Conservation (phyloP, 2,888 invertebrate genomes). For the Gastracanthus pulcherrimus region DNA sequence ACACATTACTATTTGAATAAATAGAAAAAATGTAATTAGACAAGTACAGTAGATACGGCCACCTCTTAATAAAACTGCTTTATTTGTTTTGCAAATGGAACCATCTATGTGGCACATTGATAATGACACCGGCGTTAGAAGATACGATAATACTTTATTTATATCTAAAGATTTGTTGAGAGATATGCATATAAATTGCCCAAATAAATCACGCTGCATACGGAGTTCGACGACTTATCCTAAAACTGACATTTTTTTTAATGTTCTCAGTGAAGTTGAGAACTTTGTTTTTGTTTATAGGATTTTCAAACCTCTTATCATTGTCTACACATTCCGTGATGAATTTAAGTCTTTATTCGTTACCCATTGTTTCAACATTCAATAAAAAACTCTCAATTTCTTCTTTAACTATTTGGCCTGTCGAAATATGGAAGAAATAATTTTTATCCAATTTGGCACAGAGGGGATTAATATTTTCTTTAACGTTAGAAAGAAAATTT, state of each 20-base stretch:
- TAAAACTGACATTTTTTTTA: conserved; percentile 39
- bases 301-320: conserved; percentile 31
- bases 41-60: too few species aligned
- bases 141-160: conserved; percentile 61
- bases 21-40: too few species aligned
- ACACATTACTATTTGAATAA: too few species aligned
- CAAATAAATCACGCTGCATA: conserved; percentile 57
- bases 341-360: not conserved
- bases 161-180: conserved; percentile 58
- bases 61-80: too few species aligned
- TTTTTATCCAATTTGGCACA: not conserved
- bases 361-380: not conserved
- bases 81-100: too few species aligned
- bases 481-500: not conserved
- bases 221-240: conserved; percentile 47
- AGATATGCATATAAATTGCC: conserved; percentile 52
- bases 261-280: conserved; percentile 54
- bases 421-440: conserved; percentile 42
- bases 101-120: conserved; percentile 62
- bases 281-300: conserved; percentile 55
- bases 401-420: conserved; percentile 1
- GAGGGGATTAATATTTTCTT: conserved; percentile 26
- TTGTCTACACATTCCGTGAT: not conserved
- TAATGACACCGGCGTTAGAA: conserved; percentile 53
- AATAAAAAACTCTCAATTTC: conserved; percentile 4